phyloP scores from a whole-genome alignment of 2,888 invertebrate species.

The Drosophila cognata region DNA sequence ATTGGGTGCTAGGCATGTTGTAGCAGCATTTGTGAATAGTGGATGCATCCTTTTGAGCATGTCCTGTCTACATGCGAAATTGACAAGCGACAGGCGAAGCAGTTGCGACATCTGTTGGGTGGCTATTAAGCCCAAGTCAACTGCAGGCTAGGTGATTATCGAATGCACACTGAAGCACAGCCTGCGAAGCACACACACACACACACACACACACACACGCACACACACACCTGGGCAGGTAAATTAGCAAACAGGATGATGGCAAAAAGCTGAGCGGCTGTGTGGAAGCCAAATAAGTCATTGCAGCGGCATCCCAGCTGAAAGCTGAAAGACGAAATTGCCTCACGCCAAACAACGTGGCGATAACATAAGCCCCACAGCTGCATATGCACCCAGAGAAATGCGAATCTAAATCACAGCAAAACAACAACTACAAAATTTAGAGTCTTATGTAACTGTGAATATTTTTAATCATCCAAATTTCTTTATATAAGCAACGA shows the following conservation, averaged over 20 bases:
- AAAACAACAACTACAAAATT: not conserved
- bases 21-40: not conserved
- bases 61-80: conserved; percentile 36
- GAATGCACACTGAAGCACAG: conserved; percentile 26
- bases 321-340: conserved; percentile 45
- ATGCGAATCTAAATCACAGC: not conserved
- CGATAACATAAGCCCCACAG: conserved; percentile 28
- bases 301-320: conserved; percentile 33
- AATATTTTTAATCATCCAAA: not conserved
- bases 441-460: not conserved
- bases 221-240: not conserved
- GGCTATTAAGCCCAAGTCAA: conserved; percentile 42
- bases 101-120: conserved; percentile 34
- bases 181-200: not conserved
- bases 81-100: conserved; percentile 38
- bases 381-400: conserved; percentile 11
- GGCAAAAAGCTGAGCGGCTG: conserved; percentile 35
- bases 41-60: conserved; percentile 21
- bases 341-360: conserved; percentile 40
- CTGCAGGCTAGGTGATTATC: conserved; percentile 65
- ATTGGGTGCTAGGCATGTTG: not conserved
- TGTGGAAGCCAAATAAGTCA: conserved; percentile 62
- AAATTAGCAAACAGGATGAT: conserved; percentile 61
- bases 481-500: not conserved
- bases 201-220: conserved; percentile 20